Conservation (phyloP, 2,888 invertebrate species). For the Tetheella fluctuosa region DNA sequence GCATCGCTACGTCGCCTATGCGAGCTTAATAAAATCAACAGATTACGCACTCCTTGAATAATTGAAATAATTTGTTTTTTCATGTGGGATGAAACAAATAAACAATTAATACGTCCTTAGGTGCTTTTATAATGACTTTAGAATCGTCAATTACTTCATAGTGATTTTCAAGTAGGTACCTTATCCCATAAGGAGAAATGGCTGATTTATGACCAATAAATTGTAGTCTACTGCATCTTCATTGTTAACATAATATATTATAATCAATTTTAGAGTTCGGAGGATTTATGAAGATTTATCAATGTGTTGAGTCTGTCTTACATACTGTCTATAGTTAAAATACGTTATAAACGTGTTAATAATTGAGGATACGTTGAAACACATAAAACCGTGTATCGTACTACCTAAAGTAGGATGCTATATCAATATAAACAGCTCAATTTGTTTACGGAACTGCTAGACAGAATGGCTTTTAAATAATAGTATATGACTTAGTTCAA, state of each 20-base stretch:
- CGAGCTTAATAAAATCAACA: constrained; percentile 44
- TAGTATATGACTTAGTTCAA: background rate
- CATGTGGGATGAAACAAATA: constrained; percentile 14
- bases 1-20: constrained; percentile 20
- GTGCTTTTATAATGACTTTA: constrained; percentile 17
- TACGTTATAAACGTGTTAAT: background rate
- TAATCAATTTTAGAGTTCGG: background rate
- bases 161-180: background rate
- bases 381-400: background rate
- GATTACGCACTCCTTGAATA: constrained; percentile 48
- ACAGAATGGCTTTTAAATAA: background rate
- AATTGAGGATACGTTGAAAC: background rate
- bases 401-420: background rate
- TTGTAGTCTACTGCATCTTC: background rate
- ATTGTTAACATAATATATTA: background rate
- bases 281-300: background rate
- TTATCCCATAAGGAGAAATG: background rate
- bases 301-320: background rate
- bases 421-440: background rate
- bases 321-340: background rate
- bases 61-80: constrained; percentile 59
- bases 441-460: background rate
- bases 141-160: background rate
- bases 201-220: background rate
- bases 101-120: constrained; percentile 21